Conservation (phyloP, 2,797 vertebrate species). For the Erethizon dorsatum region DNA sequence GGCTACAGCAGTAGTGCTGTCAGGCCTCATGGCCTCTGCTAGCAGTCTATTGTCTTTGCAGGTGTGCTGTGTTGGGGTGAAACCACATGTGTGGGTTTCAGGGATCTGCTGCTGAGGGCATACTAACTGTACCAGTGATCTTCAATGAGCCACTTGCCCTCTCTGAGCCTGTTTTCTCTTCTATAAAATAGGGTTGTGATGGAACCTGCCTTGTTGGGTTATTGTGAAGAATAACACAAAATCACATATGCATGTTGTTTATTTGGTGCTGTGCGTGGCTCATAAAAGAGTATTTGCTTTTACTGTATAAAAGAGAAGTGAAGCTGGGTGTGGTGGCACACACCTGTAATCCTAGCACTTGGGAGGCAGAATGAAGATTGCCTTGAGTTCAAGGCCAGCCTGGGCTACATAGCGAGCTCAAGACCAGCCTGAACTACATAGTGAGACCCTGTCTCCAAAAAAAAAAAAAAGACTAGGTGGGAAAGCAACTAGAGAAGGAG, state of each 20-base stretch:
- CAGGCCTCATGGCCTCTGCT: not conserved
- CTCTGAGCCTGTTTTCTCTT: slow-evolving; percentile 29
- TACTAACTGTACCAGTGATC: not conserved
- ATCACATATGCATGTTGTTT: not conserved
- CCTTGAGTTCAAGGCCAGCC: not conserved
- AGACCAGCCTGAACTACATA: not conserved
- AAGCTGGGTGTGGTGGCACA: not conserved
- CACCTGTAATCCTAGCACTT: not conserved
- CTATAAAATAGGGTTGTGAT: not conserved
- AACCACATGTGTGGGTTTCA: not conserved
- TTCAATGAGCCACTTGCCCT: not conserved
- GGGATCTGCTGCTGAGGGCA: not conserved
- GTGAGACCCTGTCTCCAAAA: not conserved
- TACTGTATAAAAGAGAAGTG: not conserved
- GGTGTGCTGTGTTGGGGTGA: not conserved
- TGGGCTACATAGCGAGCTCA: not conserved
- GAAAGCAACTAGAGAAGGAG: not conserved
- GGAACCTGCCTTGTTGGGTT: not conserved
- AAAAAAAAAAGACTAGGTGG: not conserved
- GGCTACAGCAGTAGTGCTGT: not conserved
- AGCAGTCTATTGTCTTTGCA: not conserved
- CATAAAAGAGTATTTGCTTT: not conserved
- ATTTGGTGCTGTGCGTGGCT: slow-evolving; percentile 9
- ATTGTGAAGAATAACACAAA: slow-evolving; percentile 46
- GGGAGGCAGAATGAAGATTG: not conserved